These are phyloP conservation scores for Eleginops maclovinus DNA, from an alignment of 2,113 vertebrate species.

Conservation along the genomic window DNA sequence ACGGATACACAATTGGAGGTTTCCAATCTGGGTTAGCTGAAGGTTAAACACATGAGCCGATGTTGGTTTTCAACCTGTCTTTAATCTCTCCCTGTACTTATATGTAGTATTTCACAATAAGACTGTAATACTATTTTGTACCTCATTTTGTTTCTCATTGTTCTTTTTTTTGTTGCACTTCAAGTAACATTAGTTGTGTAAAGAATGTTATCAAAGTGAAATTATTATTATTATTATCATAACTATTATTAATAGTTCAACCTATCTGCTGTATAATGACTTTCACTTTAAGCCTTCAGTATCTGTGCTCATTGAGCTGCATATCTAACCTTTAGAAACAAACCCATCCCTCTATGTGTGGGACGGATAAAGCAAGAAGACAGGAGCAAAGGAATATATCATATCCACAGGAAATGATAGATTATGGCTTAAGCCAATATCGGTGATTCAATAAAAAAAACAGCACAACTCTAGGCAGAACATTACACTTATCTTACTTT, in stretches of 20 bases:
- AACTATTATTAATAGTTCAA: too few relatives aligned
- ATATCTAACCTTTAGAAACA: not conserved
- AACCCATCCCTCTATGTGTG: not conserved
- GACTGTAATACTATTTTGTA: not conserved
- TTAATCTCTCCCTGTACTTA: not conserved
- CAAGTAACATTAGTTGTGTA: not conserved
- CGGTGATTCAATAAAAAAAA: not conserved
- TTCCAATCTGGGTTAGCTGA: constrained; percentile 1
- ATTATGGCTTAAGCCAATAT: constrained; percentile 2
- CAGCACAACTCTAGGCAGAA: not conserved
- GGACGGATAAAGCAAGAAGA: not conserved
- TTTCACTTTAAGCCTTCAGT: not conserved
- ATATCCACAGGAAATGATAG: not conserved
- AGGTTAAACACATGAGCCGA: constrained; percentile 15
- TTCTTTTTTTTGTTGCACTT: not conserved
- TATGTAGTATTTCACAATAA: not conserved
- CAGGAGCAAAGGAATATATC: not conserved
- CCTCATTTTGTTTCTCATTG: not conserved
- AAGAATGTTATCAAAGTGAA: not conserved
- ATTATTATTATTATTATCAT: not conserved
- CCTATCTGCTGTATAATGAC: not conserved
- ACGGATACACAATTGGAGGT: constrained; percentile 29
- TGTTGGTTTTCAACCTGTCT: constrained; percentile 9
- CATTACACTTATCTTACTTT: not conserved
- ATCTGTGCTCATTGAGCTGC: not conserved